These are phyloP conservation scores for Corvus hawaiiensis DNA, from an alignment of 2,113 vertebrate genomes.

Conservation along the genomic window DNA sequence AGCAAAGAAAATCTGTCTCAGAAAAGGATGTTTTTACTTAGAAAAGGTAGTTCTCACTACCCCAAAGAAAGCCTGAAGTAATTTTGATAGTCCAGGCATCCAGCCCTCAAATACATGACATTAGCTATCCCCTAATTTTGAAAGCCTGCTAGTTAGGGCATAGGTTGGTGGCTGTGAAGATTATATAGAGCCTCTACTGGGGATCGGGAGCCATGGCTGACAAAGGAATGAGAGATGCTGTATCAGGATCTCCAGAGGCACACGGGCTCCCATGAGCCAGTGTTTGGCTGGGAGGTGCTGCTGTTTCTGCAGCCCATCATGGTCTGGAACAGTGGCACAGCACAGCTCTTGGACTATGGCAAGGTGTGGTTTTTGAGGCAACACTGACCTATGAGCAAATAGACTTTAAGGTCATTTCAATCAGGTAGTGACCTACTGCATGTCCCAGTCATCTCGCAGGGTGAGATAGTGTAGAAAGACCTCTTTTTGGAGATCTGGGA, in stretches of 20 bases:
- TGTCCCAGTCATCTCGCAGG: not conserved
- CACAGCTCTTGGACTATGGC: not conserved
- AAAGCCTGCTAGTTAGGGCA: not conserved
- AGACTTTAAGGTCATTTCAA: not conserved
- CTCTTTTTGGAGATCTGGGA: not conserved
- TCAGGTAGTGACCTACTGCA: not conserved
- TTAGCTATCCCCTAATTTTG: not conserved
- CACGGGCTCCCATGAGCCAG: fast-evolving
- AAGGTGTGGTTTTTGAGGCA: not conserved
- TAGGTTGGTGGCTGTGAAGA: not conserved
- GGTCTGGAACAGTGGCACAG: not conserved
- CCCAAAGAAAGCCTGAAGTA: not conserved
- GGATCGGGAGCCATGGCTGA: not conserved
- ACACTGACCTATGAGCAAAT: not conserved
- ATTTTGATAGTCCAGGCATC: not conserved
- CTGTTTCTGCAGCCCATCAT: not conserved
- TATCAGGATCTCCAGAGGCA: not conserved
- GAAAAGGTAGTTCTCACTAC: not conserved
- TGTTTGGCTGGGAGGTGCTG: not conserved
- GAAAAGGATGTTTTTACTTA: not conserved
- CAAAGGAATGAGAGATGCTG: not conserved
- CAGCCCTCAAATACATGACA: not conserved
- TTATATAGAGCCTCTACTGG: not conserved
- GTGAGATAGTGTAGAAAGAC: not conserved
- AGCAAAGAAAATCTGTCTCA: not conserved